Conservation (phyloP, 2,797 vertebrate species). For the Dipus sagitta region DNA sequence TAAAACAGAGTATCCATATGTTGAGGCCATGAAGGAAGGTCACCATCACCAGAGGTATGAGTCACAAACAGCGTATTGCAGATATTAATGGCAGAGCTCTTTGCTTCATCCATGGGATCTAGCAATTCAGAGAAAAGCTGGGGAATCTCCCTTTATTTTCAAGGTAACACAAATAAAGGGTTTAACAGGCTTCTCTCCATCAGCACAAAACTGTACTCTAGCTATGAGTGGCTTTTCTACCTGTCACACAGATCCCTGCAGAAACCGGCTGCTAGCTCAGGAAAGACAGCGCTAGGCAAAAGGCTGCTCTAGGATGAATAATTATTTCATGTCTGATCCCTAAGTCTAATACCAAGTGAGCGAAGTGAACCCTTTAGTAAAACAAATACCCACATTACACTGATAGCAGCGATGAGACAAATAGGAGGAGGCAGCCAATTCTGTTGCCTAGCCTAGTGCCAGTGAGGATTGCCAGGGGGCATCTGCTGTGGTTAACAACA, state of each 20-base stretch:
- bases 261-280: constrained; percentile 48
- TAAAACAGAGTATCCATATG: not conserved
- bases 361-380: constrained; percentile 78
- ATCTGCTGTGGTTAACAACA: constrained; percentile 30
- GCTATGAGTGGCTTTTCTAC: constrained; percentile 50
- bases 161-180: constrained; percentile 17
- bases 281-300: constrained; percentile 58
- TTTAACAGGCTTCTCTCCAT: constrained; percentile 43
- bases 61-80: not conserved
- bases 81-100: not conserved
- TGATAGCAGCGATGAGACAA: constrained; percentile 66
- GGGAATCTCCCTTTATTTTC: constrained; percentile 41
- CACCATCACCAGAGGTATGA: not conserved
- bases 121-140: not conserved
- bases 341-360: constrained; percentile 72
- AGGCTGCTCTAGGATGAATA: constrained; percentile 72
- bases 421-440: constrained; percentile 70
- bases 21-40: not conserved
- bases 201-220: not conserved
- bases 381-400: constrained; percentile 65
- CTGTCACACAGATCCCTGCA: constrained; percentile 36
- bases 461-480: constrained; percentile 62
- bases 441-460: constrained; percentile 51
- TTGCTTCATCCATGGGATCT: not conserved
- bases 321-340: constrained; percentile 71